Base-by-base conservation (phyloP, 2,888 invertebrate genomes). In the Parnassius mnemosyne region DNA sequence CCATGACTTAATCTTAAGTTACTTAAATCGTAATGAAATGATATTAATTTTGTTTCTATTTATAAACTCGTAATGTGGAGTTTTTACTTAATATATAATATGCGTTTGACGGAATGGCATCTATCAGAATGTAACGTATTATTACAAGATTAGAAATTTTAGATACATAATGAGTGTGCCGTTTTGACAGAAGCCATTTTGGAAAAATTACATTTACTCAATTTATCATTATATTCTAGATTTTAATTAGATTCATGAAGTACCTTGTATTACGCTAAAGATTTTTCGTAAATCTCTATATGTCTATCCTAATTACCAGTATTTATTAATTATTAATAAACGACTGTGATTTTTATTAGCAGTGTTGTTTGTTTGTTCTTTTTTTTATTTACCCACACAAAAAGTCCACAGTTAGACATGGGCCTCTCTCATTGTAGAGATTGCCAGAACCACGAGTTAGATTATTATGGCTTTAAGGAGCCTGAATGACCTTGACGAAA, bases 1-100 rank as follows among this genome's bases (percentile, higher is more conserved):
- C 89, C 90, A 90, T 90, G 90, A 90, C 90, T 88, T 90, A 87
- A 83, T 74, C 72, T 80, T 87, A 89, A 87, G 88, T 89, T 87
- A 81, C 83, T 82, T 84, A 76, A 62, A 69, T 56, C 51, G 20
- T 64, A 63, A 68, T 71, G 71, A 73, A 75, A 73, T 74, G 73
- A 72, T 67, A 66, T 69, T 67, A 63, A 65, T 66, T 65, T 68
- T 54, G 67, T 68, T 68, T 73, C 52, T 68, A 70, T 68, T 66
- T 66, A 65, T 56, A 57, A 62, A 57, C 65, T 69, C 69, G 66
- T 68, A 61, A 66, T 56, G 65, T 72, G 75, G 70, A 71, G 68
- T 74, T 70, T 75, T 69, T 74, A 76, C 75, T 75, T 73, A 25
- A 3, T 25, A 25, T 25, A 3, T 25, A 25, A 25, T 47, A 78